Base-by-base conservation (phyloP, 2,888 invertebrate species). In the Drosophila helvetica region DNA sequence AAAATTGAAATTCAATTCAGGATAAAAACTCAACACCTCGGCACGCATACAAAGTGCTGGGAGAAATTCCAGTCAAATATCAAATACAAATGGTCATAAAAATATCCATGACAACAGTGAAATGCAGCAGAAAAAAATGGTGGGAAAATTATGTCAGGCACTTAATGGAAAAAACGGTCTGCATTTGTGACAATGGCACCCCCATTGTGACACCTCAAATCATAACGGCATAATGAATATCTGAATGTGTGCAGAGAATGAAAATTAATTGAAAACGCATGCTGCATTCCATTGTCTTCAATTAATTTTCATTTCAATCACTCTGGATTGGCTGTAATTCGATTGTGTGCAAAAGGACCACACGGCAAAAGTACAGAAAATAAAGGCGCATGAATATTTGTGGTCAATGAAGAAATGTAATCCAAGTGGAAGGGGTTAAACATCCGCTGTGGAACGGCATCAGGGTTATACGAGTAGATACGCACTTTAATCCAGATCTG, bases 221-320 rank as follows among this genome's bases (percentile, higher is more conserved):
- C 83, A 87, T 79, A 87, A 75, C 61, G 86, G 66, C 62, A 77
- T 75, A 73, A 80, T 75, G 69, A 65, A 73, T 79, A 72, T 64
- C 64, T 71, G 73, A 72, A 63, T 63, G 52, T 38, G 45, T 58
- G 68, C 74, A 70, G 78, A 68, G 83, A 79, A 87, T 79, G 75
- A 62, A 82, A 85, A 83, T 85, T 83, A 83, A 83, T 86, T 83
- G 88, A 74, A 87, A 83, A 82, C 85, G 72, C 83, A 87, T 83
- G 79, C 78, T 81, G 88, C 74, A 74, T 79, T 82, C 70, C 78
- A 79, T 83, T 85, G 86, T 85, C 86, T 85, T 82, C 88, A 87
- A 83, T 88, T 88, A 85, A 86, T 88, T 78, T 86, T 78, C 83
- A 79, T 82, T 79, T 79, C 76, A 67, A 79, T 77, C 81, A 77